Base-by-base conservation (phyloP, 2,113 vertebrate genomes). In the Mormyrus lacerda region DNA sequence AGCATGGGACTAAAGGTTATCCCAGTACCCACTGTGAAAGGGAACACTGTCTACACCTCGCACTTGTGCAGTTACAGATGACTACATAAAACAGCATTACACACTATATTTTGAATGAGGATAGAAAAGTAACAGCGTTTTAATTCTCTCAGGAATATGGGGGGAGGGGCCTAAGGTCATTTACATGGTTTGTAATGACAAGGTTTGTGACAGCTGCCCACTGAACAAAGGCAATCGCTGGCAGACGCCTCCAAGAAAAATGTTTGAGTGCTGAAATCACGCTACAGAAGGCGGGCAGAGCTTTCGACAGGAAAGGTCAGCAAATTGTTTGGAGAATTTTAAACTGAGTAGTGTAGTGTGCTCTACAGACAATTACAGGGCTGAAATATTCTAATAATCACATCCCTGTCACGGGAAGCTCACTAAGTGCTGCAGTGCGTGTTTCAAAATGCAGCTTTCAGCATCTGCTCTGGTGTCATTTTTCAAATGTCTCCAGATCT, bases 401-500 rank as follows among this genome's bases (percentile, higher is more conserved):
- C 88, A 88, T 69, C 45, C 24, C 27, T 11, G 76, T 79, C 90
- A 89, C 89, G 85, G 82, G 89, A 88, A 86, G 5, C 69, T 58
- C 88, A 83, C 76, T 55, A 53, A 44, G 82, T 31, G 27, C 76
- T 27, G 48, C 61, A 24, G 15, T 47, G 10, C 27, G 91, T 88
- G 88, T 87, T 55, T 13, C 24, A 39, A 83, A 83, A 87, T 53
- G 85, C 89, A 85, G 65, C 65, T 73, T 73, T n/a, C 4, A 73
- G 44, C 88, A 83, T 90, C 83, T 50, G 55, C 87, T 39, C 51
- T 39, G 31, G 21, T 73, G 86, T 73, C 88, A 31, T 44, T 87
- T 90, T 89, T 89, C 90, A 88, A 89, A 91, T 45, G 44, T 51
- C n/a, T n/a, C 69, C 31, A 24, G 69, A 91, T 92, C 92, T 89